Conservation (phyloP, 2,797 vertebrate species). For the Argentina silus region DNA sequence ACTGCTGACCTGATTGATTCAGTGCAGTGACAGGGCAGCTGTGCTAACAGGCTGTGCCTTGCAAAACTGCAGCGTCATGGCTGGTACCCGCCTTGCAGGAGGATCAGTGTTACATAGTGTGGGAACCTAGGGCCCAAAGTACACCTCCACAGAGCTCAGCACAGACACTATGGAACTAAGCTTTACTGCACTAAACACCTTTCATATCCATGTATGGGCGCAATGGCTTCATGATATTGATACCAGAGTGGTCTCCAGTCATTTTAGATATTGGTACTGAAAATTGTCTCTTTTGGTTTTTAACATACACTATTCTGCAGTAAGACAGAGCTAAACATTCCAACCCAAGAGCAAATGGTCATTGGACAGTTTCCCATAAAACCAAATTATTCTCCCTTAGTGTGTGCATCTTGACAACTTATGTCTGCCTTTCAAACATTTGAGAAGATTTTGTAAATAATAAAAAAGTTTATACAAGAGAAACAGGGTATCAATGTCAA, state of each 20-base stretch:
- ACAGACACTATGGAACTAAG: background rate
- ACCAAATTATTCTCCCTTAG: slow-evolving; percentile 21
- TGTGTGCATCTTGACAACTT: background rate
- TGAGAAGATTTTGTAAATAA: background rate
- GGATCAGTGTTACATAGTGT: slow-evolving; percentile 44
- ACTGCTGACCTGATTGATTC: slow-evolving; percentile 43
- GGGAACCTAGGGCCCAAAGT: slow-evolving; percentile 31
- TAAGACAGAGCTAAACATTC: slow-evolving; percentile 35
- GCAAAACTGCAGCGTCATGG: slow-evolving; percentile 64
- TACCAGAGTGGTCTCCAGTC: background rate
- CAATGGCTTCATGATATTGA: background rate
- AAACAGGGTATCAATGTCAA: background rate
- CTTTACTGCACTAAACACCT: background rate
- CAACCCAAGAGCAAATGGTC: slow-evolving; percentile 24
- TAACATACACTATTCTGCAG: background rate
- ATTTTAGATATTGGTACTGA: background rate
- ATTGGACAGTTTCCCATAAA: slow-evolving; percentile 37
- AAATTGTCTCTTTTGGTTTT: slow-evolving; percentile 7
- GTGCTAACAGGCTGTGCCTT: slow-evolving; percentile 58
- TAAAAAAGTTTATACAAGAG: background rate
- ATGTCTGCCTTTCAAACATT: background rate
- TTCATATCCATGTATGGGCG: background rate
- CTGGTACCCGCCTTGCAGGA: slow-evolving; percentile 44
- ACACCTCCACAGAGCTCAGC: slow-evolving; percentile 24
- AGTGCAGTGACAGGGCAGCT: slow-evolving; percentile 60